Base-by-base conservation (phyloP, 2,888 invertebrate genomes). In the Lycaena phlaeas region DNA sequence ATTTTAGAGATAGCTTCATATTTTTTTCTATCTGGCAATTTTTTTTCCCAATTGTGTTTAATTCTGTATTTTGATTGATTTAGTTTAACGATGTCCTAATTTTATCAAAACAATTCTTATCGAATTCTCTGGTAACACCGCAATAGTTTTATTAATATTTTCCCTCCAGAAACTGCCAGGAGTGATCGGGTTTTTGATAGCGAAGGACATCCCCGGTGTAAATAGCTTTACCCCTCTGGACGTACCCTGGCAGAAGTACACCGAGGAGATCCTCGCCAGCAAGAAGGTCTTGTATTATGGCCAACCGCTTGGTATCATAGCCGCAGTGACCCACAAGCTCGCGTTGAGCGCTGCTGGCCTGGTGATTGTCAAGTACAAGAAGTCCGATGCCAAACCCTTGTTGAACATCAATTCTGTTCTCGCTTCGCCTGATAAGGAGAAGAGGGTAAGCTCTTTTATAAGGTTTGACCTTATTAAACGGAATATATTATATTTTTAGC, bases 231-330 rank as follows among this genome's bases (percentile, higher is more conserved):
- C 85, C 2, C 68, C 85, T 0, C 46, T 49, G 1, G 59, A 63
- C 1, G 59, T 74, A 0, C 84, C 66, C 2, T 84, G 60, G 64
- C 73, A 51, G 54, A 64, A 41, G 18, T 56, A 36, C 11, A 68
- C 52, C 0, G 88, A 88, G 54, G 86, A 87, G 52, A 66, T 88
- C 11, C 69, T 88, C 27, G 87, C 87, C 34, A 79, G 79, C 40
- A 86, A 82, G 6, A 68, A 71, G 1, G 54, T 92, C 0, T 61
- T 72, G 9, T 93, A 87, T 61, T 87, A 90, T 46, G 90, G 92
- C 0, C 95, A 95, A 57, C 89, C 94, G 0, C 58, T 94, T 3
- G 95, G 92, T 0, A 57, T 95, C 1, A 78, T 95, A 4, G 88
- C 90, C 0, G 95, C 94, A 0, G 85, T 74, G 6, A 86, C 82